A percentile compares a stretch with the other conserved stretches of the same genome.
These are phyloP conservation scores for Cheilosia soror DNA, from an alignment of 2,888 invertebrate genomes.

Conservation along the genomic window DNA sequence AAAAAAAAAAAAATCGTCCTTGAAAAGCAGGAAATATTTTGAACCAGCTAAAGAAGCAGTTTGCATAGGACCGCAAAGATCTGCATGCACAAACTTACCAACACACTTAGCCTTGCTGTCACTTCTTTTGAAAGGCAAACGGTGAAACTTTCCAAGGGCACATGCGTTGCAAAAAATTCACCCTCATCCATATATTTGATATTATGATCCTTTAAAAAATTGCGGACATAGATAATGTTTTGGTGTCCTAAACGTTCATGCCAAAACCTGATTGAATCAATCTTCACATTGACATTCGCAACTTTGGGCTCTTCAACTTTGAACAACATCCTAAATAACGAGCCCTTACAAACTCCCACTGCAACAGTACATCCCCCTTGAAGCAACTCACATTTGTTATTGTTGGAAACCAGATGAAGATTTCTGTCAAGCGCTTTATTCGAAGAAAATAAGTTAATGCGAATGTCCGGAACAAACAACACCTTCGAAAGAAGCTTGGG, in stretches of 20 bases:
- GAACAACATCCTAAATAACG: slow-evolving; percentile 60
- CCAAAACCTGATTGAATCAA: slow-evolving; percentile 72
- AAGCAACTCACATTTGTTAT: slow-evolving; percentile 58
- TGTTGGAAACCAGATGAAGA: slow-evolving; percentile 31
- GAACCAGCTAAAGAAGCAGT: slow-evolving; percentile 68
- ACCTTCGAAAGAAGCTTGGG: slow-evolving; percentile 46
- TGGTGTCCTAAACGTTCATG: slow-evolving; percentile 77
- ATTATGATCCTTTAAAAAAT: slow-evolving; percentile 56
- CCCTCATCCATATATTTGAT: slow-evolving; percentile 60
- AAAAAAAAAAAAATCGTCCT: slow-evolving; percentile 75
- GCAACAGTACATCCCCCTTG: slow-evolving; percentile 2
- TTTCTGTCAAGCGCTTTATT: slow-evolving; percentile 68
- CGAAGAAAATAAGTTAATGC: slow-evolving; percentile 74
- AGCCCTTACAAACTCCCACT: slow-evolving; percentile 43
- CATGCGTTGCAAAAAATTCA: slow-evolving; percentile 76
- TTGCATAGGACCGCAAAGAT: slow-evolving; percentile 76
- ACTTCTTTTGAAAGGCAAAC: slow-evolving; percentile 61
- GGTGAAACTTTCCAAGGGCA: slow-evolving; percentile 73
- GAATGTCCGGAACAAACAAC: slow-evolving; percentile 71
- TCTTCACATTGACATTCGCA: slow-evolving; percentile 31
- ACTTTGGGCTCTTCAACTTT: slow-evolving; percentile 29
- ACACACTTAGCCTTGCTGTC: slow-evolving; percentile 51
- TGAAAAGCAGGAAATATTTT: slow-evolving; percentile 72
- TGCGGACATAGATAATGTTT: slow-evolving; percentile 69
- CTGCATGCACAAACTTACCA: slow-evolving; percentile 76